Conservation (phyloP, 2,113 vertebrate species). For the Bufo gargarizans region DNA sequence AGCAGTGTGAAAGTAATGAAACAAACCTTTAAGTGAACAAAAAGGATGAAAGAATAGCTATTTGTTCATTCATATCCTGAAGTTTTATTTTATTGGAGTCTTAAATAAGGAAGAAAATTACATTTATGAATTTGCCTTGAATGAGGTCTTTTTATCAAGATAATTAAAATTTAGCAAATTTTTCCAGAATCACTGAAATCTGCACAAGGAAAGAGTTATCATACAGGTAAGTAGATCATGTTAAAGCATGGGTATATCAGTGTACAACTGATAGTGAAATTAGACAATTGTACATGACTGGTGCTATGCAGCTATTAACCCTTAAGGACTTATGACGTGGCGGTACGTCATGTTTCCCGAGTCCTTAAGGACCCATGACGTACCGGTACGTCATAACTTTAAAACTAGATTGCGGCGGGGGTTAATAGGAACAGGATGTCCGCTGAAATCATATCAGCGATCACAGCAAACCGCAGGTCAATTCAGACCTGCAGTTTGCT, state of each 20-base stretch:
- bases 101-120: conserved; percentile 11
- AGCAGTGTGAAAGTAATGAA: conserved; percentile 12
- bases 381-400: no score
- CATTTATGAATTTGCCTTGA: not conserved
- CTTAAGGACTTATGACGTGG: no score
- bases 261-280: no score
- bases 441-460: no score
- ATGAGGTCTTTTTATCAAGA: not conserved
- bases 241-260: not conserved
- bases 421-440: no score
- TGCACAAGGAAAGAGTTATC: not conserved
- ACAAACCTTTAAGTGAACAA: conserved; percentile 21
- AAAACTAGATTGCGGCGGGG: no score
- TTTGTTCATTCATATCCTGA: not conserved
- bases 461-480: no score
- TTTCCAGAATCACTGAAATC: not conserved
- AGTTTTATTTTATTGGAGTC: conserved; percentile 2
- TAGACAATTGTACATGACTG: no score
- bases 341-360: no score
- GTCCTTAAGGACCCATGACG: no score
- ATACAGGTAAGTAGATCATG: not conserved
- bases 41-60: conserved; percentile 20
- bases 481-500: no score
- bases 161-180: not conserved
- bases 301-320: no score